phyloP scores from a whole-genome alignment of 1,140 invertebrate genomes.

The Neodiprion pinetum region DNA sequence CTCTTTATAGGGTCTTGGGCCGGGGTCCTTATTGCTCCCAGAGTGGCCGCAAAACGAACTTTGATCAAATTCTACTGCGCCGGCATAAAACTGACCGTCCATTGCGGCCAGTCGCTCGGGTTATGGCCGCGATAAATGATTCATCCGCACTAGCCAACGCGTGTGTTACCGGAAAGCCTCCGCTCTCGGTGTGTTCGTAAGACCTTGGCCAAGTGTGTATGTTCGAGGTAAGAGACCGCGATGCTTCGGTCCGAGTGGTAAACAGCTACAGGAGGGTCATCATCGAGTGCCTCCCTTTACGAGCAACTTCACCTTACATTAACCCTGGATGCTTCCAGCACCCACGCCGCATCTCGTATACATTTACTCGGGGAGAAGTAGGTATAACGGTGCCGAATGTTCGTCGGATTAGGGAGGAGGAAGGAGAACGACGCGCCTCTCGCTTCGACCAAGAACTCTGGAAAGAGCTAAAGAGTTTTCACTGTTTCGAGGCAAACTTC shows the following conservation, averaged over 20 bases:
- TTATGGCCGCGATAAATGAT: slow-evolving; percentile 61
- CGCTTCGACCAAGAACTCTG: no score
- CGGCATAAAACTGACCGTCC: slow-evolving; percentile 61
- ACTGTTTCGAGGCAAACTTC: no score
- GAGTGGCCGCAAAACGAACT: slow-evolving; percentile 64
- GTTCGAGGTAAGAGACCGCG: slow-evolving; percentile 12
- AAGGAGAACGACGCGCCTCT: no score
- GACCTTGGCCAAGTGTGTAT: slow-evolving; percentile 7
- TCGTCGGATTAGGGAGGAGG: no score
- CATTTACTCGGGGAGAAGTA: background rate
- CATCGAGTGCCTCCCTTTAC: slow-evolving; percentile 41
- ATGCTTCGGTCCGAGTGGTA: slow-evolving; percentile 14
- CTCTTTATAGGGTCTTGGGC: background rate
- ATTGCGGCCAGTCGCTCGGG: slow-evolving; percentile 22
- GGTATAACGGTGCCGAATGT: background rate
- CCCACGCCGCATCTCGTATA: background rate
- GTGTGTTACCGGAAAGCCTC: slow-evolving; percentile 5
- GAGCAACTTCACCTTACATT: slow-evolving; percentile 31
- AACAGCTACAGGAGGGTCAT: slow-evolving; percentile 30
- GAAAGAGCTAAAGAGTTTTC: no score
- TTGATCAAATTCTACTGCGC: slow-evolving; percentile 64
- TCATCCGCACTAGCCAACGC: slow-evolving; percentile 52
- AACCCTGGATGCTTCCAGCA: slow-evolving; percentile 12
- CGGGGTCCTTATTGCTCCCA: slow-evolving; percentile 58
- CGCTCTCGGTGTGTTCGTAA: slow-evolving; percentile 25